Base-by-base conservation (phyloP, 2,797 vertebrate species). In the Cyprinodon diabolis region DNA sequence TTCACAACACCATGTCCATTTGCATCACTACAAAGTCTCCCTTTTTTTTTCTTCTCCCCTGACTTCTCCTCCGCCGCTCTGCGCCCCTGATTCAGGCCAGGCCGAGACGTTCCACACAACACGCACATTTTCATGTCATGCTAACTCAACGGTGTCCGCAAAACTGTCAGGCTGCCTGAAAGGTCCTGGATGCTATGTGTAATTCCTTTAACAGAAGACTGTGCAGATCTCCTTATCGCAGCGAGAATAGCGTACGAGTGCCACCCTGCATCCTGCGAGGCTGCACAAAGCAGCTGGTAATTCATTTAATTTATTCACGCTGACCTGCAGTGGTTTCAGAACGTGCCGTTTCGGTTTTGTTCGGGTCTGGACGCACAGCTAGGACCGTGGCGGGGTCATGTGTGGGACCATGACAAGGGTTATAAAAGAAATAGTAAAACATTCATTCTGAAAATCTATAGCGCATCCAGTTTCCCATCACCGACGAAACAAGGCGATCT, bases 121-220 rank as follows among this genome's bases (percentile, higher is more conserved):
- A 19, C 79, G 86, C 85, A 89, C 82, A 80, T 83, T 91, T 84
- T 80, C 78, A 71, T 89, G 91, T 91, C 89, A 87, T 35, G 74
- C 86, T 52, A 86, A 92, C 81, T 90, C 87, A 89, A 88, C 80
- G 83, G 82, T 76, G 89, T 87, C 81, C 68, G 67, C 87, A 86
- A 66, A 91, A 90, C 91, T 94, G 92, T 93, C 93, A 92, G 75
- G 57, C 51, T 87, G 71, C 70, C 89, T 93, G 86, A 93, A 84
- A 80, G 87, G 76, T 84, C 77, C 23, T 76, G 85, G 86, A 79
- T 92, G 90, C 85, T 84, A 93, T 93, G 91, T 83, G 89, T 93
- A 94, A 95, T 94, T 94, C 86, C 91, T 94, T 93, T 93, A 95
- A 94, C 92, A 83, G 84, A 72, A 88, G 90, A 86, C 89, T 82